These are phyloP conservation scores for Hirundo rustica DNA, from an alignment of 2,797 vertebrate genomes.

Conservation along the genomic window DNA sequence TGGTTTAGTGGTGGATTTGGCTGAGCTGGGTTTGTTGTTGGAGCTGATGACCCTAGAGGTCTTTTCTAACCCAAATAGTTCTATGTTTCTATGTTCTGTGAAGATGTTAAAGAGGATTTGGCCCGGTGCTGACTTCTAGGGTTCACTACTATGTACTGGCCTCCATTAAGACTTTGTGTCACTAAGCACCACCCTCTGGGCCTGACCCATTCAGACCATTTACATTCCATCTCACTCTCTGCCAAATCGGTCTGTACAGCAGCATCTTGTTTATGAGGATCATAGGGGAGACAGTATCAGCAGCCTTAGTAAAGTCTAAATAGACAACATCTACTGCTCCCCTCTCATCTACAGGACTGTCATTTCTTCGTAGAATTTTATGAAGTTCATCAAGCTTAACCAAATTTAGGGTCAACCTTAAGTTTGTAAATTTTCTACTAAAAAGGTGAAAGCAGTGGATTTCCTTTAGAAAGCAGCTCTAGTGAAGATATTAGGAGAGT, in stretches of 20 bases:
- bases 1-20: not conserved
- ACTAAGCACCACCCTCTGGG: not conserved
- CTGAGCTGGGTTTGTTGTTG: not conserved
- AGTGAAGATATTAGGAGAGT: not conserved
- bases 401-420: not conserved
- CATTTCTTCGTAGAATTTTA: not conserved
- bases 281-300: not conserved
- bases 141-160: not conserved
- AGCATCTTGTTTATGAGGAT: not conserved
- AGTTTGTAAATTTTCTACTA: not conserved
- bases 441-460: not conserved
- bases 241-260: not conserved
- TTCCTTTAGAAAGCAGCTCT: not conserved
- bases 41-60: not conserved
- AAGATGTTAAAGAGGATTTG: not conserved
- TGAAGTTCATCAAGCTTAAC: not conserved
- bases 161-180: not conserved
- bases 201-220: not conserved
- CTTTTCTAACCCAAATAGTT: not conserved
- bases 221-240: not conserved
- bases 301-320: not conserved
- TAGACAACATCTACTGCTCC: not conserved
- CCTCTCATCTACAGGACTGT: not conserved
- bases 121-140: not conserved
- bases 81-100: not conserved